A percentile compares a stretch with the other conserved stretches of the same genome.
Conservation (phyloP, 2,113 vertebrate species). For the Xyrauchen texanus region DNA sequence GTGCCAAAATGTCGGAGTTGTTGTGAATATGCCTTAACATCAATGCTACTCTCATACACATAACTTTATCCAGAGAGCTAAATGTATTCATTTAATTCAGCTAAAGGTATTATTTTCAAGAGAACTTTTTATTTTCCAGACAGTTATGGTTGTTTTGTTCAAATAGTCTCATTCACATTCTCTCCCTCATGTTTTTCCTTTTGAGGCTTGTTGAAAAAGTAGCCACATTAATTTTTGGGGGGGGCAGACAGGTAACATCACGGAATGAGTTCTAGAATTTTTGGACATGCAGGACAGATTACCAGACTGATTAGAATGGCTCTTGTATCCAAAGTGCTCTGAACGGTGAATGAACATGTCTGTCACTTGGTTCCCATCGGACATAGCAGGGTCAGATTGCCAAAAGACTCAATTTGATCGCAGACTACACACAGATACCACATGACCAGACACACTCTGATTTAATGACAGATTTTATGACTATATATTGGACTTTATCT, state of each 20-base stretch:
- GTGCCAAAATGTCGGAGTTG: background rate
- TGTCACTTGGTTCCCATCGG: constrained; percentile 17
- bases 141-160: constrained; percentile 33
- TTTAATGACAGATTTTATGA: background rate
- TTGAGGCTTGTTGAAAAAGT: constrained; percentile 35
- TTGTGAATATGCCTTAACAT: no score
- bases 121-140: background rate
- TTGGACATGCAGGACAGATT: background rate
- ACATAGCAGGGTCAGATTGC: background rate
- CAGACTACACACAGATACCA: background rate
- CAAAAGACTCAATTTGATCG: constrained; percentile 25
- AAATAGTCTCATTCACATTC: constrained; percentile 22
- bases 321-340: constrained; percentile 21
- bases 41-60: background rate
- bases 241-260: constrained; percentile 17
- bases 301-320: constrained; percentile 18
- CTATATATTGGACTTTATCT: background rate
- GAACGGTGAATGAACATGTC: constrained; percentile 1
- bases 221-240: background rate
- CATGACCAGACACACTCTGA: background rate
- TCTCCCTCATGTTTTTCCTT: background rate
- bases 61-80: background rate
- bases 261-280: constrained; percentile 17
- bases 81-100: background rate
- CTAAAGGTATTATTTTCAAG: background rate